phyloP scores from a whole-genome alignment of 2,888 invertebrate genomes.

The Nomada ruficornis region DNA sequence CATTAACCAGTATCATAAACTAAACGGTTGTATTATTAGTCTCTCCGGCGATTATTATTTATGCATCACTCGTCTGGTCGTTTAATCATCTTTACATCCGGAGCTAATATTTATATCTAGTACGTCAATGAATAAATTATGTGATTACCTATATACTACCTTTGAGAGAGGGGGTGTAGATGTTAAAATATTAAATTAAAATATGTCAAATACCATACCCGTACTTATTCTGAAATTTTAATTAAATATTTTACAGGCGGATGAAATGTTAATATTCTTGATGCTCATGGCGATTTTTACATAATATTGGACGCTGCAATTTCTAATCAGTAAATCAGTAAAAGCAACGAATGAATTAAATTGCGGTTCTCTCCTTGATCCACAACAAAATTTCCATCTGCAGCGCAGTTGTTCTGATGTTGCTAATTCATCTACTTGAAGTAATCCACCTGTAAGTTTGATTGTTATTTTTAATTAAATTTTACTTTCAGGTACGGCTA shows the following conservation, averaged over 20 bases:
- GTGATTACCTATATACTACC: constrained; percentile 23
- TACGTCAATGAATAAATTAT: constrained; percentile 17
- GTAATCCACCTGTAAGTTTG: too few species aligned
- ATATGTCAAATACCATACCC: too few species aligned
- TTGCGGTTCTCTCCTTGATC: too few species aligned
- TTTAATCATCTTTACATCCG: constrained; percentile 37
- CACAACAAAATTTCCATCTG: too few species aligned
- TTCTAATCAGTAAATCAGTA: too few species aligned
- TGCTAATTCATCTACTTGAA: too few species aligned
- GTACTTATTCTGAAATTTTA: neutral
- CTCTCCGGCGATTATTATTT: constrained; percentile 62
- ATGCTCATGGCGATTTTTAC: too few species aligned
- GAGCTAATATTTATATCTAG: constrained; percentile 35
- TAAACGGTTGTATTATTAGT: constrained; percentile 64
- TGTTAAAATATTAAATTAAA: neutral
- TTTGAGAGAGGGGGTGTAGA: neutral
- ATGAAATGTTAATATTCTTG: neutral
- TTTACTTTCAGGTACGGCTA: too few species aligned
- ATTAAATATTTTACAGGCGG: neutral
- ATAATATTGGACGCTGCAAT: too few species aligned
- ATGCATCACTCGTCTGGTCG: constrained; percentile 60
- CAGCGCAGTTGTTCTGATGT: too few species aligned
- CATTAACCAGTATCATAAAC: constrained; percentile 66
- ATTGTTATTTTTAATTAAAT: neutral
- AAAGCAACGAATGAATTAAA: too few species aligned